Conservation (phyloP, 2,888 invertebrate species). For the Willowsia nigromaculata region DNA sequence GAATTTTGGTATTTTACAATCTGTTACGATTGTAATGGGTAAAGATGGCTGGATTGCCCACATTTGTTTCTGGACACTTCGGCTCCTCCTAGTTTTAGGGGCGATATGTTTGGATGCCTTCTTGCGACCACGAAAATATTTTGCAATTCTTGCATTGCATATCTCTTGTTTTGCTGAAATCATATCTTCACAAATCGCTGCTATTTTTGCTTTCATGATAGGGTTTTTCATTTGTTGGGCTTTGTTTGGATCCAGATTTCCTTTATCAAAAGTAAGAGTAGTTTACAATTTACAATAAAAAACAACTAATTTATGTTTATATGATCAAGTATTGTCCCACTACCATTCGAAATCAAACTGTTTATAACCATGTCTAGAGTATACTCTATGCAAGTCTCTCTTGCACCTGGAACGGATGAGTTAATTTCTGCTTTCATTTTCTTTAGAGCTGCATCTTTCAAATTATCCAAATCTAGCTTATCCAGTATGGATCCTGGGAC, state of each 20-base stretch:
- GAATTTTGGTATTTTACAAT: background rate
- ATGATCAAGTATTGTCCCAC: background rate
- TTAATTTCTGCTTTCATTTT: background rate
- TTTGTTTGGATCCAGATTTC: constrained; percentile 67
- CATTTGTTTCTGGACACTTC: constrained; percentile 8
- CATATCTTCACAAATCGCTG: constrained; percentile 64
- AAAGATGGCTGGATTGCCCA: constrained; percentile 60
- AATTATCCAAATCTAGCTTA: constrained; percentile 40
- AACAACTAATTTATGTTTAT: background rate
- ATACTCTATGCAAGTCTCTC: constrained; percentile 69
- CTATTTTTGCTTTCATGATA: constrained; percentile 74
- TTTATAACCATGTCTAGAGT: constrained; percentile 72
- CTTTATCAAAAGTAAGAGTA: too few species aligned
- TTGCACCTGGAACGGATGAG: background rate
- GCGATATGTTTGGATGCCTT: background rate
- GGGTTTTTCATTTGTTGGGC: constrained; percentile 64
- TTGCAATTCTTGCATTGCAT: background rate
- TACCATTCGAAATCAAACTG: constrained; percentile 59
- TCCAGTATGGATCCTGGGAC: background rate
- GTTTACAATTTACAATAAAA: too few species aligned
- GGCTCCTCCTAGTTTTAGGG: too few species aligned
- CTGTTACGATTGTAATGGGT: constrained; percentile 65
- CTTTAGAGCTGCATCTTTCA: constrained; percentile 5
- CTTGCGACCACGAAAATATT: background rate
- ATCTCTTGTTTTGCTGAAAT: background rate